phyloP scores from a whole-genome alignment of 2,888 invertebrate genomes.

The Tolmerus cingulatus region DNA sequence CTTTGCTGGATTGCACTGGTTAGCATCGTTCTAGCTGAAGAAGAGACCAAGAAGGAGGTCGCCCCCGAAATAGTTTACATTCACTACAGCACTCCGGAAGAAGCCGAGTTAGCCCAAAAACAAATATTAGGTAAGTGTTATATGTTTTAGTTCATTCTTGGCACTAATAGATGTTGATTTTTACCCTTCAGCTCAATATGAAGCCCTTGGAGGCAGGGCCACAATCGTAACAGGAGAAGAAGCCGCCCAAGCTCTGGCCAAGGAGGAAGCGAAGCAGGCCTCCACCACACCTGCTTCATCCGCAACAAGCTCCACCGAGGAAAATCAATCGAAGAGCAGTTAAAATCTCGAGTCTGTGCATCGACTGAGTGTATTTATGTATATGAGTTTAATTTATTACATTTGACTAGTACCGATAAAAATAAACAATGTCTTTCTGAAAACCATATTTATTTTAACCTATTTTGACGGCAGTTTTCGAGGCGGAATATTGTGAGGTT shows the following conservation, averaged over 20 bases:
- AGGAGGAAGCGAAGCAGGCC: not conserved
- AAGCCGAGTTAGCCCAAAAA: conserved; percentile 43
- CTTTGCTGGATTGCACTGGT: not conserved
- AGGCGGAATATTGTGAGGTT: not conserved
- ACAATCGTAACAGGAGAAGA: conserved; percentile 2
- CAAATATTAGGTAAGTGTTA: conserved; percentile 44
- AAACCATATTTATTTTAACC: not conserved
- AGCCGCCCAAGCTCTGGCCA: not conserved
- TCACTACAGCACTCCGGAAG: conserved; percentile 47
- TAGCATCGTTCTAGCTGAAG: not conserved
- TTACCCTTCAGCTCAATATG: conserved; percentile 10
- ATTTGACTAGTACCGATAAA: not conserved
- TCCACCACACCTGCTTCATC: not conserved
- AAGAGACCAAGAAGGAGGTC: not conserved
- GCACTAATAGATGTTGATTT: not conserved
- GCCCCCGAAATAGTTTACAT: conserved; percentile 44
- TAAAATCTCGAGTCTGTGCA: not conserved
- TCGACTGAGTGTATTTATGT: not conserved
- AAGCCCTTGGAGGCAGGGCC: conserved; percentile 21
- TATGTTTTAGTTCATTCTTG: not conserved
- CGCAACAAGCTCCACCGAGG: not conserved
- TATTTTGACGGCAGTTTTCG: not conserved
- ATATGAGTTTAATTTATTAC: not conserved
- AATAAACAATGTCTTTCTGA: not conserved
- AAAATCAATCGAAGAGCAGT: not conserved